Conservation (phyloP, 1,140 invertebrate genomes). For the Drosophila parvula region DNA sequence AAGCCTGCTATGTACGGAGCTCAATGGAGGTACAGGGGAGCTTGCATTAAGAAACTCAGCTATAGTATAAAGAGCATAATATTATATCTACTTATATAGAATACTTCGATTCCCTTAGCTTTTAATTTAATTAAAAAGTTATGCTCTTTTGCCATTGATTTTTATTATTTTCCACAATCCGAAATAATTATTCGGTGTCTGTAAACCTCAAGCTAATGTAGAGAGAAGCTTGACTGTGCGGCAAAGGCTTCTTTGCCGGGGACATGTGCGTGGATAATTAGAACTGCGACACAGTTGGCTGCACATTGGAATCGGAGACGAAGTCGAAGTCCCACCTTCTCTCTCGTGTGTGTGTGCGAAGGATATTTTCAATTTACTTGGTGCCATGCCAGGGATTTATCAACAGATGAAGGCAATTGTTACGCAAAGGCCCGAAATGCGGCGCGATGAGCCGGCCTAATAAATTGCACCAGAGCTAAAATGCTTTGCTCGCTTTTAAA, state of each 20-base stretch:
- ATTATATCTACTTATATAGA: neutral
- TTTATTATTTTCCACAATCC: neutral
- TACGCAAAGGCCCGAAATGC: conserved; percentile 67
- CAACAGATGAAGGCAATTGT: conserved; percentile 82
- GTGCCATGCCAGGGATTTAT: conserved; percentile 80
- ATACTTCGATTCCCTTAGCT: neutral
- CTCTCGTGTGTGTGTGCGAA: conserved; percentile 18
- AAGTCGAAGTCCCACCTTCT: conserved; percentile 35
- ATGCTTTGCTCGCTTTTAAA: conserved; percentile 82
- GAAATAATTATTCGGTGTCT: neutral
- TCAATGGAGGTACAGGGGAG: conserved; percentile 24
- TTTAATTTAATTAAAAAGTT: conserved; percentile 13
- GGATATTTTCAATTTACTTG: conserved; percentile 81
- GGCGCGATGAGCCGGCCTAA: conserved; percentile 75
- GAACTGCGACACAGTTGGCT: conserved; percentile 77
- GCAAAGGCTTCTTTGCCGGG: conserved; percentile 38
- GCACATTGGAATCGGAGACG: conserved; percentile 52
- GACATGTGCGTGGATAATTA: conserved; percentile 82
- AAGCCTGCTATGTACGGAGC: conserved; percentile 27
- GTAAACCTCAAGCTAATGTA: conserved; percentile 2
- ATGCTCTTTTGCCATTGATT: neutral
- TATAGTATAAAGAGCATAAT: too few species aligned
- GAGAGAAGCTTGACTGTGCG: conserved; percentile 22
- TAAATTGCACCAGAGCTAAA: conserved; percentile 82
- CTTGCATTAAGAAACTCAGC: neutral